A percentile compares a stretch with the other conserved stretches of the same genome.
Conservation (phyloP, 2,113 vertebrate species). For the Neogobius melanostomus region DNA sequence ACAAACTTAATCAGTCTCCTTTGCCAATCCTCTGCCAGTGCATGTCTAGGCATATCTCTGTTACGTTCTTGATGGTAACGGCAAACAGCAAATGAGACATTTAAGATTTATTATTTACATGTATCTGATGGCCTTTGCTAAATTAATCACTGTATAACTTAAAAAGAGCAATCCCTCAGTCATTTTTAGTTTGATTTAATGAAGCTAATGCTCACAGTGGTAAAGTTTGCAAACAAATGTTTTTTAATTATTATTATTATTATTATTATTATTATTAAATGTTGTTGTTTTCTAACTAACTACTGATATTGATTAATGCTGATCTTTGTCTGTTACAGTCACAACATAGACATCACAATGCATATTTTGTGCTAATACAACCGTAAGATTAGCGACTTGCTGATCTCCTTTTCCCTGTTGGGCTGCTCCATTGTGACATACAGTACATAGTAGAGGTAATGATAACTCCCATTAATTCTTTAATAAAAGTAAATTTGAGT, state of each 20-base stretch:
- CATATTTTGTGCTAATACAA: constrained; percentile 1
- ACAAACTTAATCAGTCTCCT: constrained; percentile 83
- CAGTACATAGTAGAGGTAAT: constrained; percentile 45
- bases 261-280: too few species aligned
- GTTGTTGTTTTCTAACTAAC: too few species aligned
- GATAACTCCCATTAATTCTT: constrained; percentile 67
- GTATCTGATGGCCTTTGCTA: constrained; percentile 73
- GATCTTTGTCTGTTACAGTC: not conserved
- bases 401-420: constrained; percentile 21
- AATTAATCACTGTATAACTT: constrained; percentile 68
- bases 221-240: too few species aligned
- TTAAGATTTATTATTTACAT: constrained; percentile 73
- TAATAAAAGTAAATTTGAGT: constrained; percentile 83
- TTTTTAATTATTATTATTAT: too few species aligned
- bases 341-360: not conserved
- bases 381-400: not conserved
- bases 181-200: constrained; percentile 64
- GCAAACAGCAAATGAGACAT: constrained; percentile 78
- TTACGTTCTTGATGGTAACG: constrained; percentile 61
- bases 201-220: too few species aligned
- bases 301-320: not conserved
- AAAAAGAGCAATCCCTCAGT: constrained; percentile 67
- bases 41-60: constrained; percentile 74
- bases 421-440: constrained; percentile 23
- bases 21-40: constrained; percentile 74